These are phyloP conservation scores for Hypselothyrea guttata DNA, from an alignment of 2,888 invertebrate genomes.

Conservation along the genomic window DNA sequence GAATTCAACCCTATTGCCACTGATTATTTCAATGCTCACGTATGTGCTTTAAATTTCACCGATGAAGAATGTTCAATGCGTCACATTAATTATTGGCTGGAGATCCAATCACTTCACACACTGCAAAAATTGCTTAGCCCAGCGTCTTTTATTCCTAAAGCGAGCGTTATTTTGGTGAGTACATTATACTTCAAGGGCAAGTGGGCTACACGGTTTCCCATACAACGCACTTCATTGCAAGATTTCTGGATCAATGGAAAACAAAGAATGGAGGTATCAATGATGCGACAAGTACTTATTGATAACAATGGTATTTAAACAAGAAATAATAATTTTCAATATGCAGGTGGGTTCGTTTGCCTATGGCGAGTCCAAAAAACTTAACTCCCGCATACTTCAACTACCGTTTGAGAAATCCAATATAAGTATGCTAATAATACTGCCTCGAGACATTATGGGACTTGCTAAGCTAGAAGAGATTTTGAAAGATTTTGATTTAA, in stretches of 20 bases:
- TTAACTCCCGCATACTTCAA: constrained; percentile 85
- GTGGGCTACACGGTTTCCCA: constrained; percentile 87
- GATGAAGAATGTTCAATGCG: constrained; percentile 82
- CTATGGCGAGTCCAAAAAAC: constrained; percentile 83
- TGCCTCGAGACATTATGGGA: constrained; percentile 87
- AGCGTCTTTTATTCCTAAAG: constrained; percentile 83
- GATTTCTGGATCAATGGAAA: constrained; percentile 86
- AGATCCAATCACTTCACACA: constrained; percentile 89
- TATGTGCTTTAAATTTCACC: constrained; percentile 85
- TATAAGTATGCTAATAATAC: constrained; percentile 88
- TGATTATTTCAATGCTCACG: constrained; percentile 86
- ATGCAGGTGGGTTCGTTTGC: constrained; percentile 80
- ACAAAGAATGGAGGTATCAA: constrained; percentile 82
- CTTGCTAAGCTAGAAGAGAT: constrained; percentile 85
- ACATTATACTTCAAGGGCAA: constrained; percentile 92
- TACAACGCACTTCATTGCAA: constrained; percentile 83
- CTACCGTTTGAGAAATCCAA: constrained; percentile 87
- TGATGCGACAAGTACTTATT: constrained; percentile 85
- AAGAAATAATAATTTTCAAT: not conserved
- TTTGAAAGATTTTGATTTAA: constrained; percentile 84
- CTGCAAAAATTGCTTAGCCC: constrained; percentile 86
- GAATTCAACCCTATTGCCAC: constrained; percentile 84
- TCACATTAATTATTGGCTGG: constrained; percentile 91
- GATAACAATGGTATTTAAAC: too few species aligned
- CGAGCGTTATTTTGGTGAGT: constrained; percentile 89